Conservation (phyloP, 35 echinoderm and acorn worm species). For the Anneissia japonica region DNA sequence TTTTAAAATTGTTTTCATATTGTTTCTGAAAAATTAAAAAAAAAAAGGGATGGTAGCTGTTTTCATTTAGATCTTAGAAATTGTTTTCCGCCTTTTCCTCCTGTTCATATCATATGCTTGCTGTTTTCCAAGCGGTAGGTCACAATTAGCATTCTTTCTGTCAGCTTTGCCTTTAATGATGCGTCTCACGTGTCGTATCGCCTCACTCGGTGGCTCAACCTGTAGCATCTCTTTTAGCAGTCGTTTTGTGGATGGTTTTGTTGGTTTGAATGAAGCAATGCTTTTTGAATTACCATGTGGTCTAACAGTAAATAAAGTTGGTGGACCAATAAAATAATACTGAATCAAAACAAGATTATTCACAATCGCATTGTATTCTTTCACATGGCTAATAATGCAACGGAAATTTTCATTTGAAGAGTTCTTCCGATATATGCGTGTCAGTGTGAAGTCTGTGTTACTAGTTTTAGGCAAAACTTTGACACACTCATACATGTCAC, state of each 20-base stretch:
- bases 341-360: neutral
- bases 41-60: too few species aligned
- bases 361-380: neutral
- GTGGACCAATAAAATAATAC: neutral
- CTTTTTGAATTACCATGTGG: neutral
- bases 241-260: neutral
- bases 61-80: too few species aligned
- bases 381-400: neutral
- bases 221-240: neutral
- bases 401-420: neutral
- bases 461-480: neutral
- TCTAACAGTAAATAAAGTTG: neutral
- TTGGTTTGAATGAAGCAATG: neutral
- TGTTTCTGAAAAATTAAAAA: too few species aligned
- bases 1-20: too few species aligned
- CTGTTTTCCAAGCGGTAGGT: neutral
- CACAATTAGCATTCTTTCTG: neutral
- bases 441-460: neutral
- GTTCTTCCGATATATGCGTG: neutral
- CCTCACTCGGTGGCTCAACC: neutral
- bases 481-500: neutral
- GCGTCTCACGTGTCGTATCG: neutral
- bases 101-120: neutral
- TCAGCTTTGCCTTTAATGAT: neutral
- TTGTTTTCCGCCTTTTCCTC: neutral